These are phyloP conservation scores for Meghimatium bilineatum DNA, from an alignment of 2,888 invertebrate species.

Conservation along the genomic window DNA sequence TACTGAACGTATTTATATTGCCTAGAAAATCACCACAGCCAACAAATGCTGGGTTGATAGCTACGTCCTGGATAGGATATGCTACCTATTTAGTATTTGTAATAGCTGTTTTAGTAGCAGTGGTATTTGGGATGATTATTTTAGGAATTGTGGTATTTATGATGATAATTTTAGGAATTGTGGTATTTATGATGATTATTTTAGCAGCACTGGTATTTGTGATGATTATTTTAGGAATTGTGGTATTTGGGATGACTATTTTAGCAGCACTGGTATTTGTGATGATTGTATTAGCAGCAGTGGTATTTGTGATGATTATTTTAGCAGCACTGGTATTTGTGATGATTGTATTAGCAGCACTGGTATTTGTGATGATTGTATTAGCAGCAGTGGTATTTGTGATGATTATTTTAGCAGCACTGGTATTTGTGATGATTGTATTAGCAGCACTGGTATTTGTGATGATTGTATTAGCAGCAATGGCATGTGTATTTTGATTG, in stretches of 20 bases:
- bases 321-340: conserved; percentile 37
- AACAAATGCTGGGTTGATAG: too few relatives aligned
- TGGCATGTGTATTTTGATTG: conserved; percentile 29
- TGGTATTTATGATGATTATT: conserved; percentile 16
- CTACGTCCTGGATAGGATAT: too few relatives aligned
- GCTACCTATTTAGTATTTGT: too few relatives aligned
- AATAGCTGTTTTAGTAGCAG: not conserved
- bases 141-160: not conserved
- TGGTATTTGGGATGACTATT: conserved; percentile 11
- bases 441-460: conserved; percentile 19
- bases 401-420: conserved; percentile 47
- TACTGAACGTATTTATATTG: too few relatives aligned
- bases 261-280: conserved; percentile 32
- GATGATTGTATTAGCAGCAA: conserved; percentile 32
- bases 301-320: conserved; percentile 20
- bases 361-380: conserved; percentile 31
- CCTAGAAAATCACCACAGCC: too few relatives aligned
- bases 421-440: conserved; percentile 18
- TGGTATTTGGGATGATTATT: not conserved
- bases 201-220: conserved; percentile 26
- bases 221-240: conserved; percentile 28
- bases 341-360: conserved; percentile 34
- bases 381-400: conserved; percentile 36
- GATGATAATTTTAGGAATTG: conserved; percentile 20
- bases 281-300: conserved; percentile 33